These are phyloP conservation scores for Sebastes fasciatus DNA, from an alignment of 2,113 vertebrate species.

Conservation along the genomic window DNA sequence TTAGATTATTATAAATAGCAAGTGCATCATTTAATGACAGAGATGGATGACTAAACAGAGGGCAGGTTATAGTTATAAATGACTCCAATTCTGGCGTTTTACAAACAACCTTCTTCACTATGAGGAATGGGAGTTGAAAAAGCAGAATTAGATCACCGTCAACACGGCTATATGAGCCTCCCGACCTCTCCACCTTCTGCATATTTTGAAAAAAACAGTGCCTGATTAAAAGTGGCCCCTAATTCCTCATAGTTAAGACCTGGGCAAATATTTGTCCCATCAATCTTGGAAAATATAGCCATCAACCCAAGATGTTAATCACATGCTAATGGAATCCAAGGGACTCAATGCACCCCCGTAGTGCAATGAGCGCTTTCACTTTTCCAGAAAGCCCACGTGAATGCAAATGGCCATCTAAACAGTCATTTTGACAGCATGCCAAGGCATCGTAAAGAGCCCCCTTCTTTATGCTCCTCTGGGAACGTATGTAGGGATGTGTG, in stretches of 20 bases:
- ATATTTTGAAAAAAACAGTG: conserved; percentile 57
- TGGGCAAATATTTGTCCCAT: conserved; percentile 83
- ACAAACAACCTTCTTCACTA: conserved; percentile 21
- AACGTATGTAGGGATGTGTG: conserved; percentile 79
- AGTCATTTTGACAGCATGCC: conserved; percentile 78
- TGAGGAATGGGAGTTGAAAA: not conserved
- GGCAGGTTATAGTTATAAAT: conserved; percentile 12
- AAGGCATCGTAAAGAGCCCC: conserved; percentile 80
- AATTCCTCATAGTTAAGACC: conserved; percentile 75
- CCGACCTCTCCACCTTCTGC: conserved; percentile 25
- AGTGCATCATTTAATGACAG: conserved; percentile 11
- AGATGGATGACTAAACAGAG: conserved; percentile 19
- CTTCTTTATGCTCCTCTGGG: conserved; percentile 80
- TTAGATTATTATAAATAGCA: conserved; percentile 6
- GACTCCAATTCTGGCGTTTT: conserved; percentile 19
- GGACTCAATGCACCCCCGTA: conserved; percentile 74
- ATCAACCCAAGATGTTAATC: conserved; percentile 81
- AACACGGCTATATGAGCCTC: not conserved
- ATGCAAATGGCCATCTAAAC: conserved; percentile 82
- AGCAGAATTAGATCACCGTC: conserved; percentile 12
- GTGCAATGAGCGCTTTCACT: conserved; percentile 75
- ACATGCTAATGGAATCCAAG: conserved; percentile 80
- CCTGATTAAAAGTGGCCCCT: conserved; percentile 68
- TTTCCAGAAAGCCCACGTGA: conserved; percentile 77
- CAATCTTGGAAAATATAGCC: conserved; percentile 82